Evolutionary conservation across 2,797 vertebrate species (phyloP), one percentile per base, ranked within the genome.

Genomic region (Coreius guichenoti): DNA sequence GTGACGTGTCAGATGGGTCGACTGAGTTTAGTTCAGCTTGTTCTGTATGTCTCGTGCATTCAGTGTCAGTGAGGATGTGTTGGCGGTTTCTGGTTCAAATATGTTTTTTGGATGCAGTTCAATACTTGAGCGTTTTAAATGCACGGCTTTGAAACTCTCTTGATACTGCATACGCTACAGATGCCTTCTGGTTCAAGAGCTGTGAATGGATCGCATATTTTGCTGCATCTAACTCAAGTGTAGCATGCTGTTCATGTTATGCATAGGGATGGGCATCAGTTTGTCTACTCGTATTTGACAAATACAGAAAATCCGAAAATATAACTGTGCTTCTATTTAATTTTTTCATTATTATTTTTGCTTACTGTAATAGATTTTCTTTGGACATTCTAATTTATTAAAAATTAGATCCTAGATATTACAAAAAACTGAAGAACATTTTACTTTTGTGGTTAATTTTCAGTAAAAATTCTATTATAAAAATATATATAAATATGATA

Each of bases 41-140:
- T 84, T 49, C 49, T 80, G 81, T 80, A 67, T 78, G 75, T 86
- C 31, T 86, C 9, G 86, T 89, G 86, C 74, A 82, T 70, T 83
- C 45, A 17, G 63, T 89, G 72, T 85, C 29, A 17, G 16, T 81
- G 51, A 81, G 13, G 54, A 56, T 45, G 19, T 70, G 63, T 61
- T 72, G 12, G 39, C 2, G 21, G 19, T 69, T 80, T 43, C 54
- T 63, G 63, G 26, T 21, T 33, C 47, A 29, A 21, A 31, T 9
- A 31, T 84, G 29, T 69, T 65, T 87, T 85, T 69, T 81, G 29
- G 76, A 82, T 69, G 82, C 78, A 54, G 39, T 69, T 79, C 47
- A 47, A 65, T 78, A 43, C 45, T 33, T 21, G 21, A 58, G 75
- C 23, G 26, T 77, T 83, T 74, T 69, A 76, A 85, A 61, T 84